Evolutionary conservation across 2,113 vertebrate genomes (phyloP).

Genomic region (Corydoras maculifer): DNA sequence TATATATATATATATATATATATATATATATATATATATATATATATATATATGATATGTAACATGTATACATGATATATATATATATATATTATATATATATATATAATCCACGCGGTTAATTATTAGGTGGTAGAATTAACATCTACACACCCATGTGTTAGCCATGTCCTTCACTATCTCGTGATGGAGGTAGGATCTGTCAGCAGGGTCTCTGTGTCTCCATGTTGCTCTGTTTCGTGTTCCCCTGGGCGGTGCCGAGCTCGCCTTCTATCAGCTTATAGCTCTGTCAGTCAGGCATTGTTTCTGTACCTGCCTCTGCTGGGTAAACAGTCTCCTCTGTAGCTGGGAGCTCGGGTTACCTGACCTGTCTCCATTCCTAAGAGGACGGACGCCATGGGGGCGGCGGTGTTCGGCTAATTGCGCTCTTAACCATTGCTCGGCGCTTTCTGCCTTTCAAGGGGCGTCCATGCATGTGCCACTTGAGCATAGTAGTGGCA

Average conservation of each 20-base stretch:
- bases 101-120: too few relatives aligned
- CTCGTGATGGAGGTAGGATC: too few relatives aligned
- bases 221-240: slow-evolving; percentile 4
- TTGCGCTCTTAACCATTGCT: slow-evolving; percentile 32
- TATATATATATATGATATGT: too few relatives aligned
- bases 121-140: too few relatives aligned
- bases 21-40: too few relatives aligned
- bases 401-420: slow-evolving; percentile 26
- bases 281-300: slow-evolving; percentile 38
- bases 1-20: too few relatives aligned
- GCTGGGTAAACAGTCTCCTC: slow-evolving; percentile 30
- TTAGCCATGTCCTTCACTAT: too few relatives aligned
- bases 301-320: slow-evolving; percentile 37
- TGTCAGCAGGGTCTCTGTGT: too few relatives aligned
- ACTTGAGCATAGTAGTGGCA: slow-evolving; percentile 28
- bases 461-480: slow-evolving; percentile 18
- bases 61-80: too few relatives aligned
- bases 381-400: slow-evolving; percentile 31
- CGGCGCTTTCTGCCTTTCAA: slow-evolving; percentile 20
- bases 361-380: slow-evolving; percentile 35
- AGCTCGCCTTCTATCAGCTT: slow-evolving; percentile 26
- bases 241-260: neutral
- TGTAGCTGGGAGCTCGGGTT: slow-evolving; percentile 33
- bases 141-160: too few relatives aligned
- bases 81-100: too few relatives aligned